Evolutionary conservation across 23 tunicate genomes (phyloP).

Genomic region (Clavelina lepadiformis): DNA sequence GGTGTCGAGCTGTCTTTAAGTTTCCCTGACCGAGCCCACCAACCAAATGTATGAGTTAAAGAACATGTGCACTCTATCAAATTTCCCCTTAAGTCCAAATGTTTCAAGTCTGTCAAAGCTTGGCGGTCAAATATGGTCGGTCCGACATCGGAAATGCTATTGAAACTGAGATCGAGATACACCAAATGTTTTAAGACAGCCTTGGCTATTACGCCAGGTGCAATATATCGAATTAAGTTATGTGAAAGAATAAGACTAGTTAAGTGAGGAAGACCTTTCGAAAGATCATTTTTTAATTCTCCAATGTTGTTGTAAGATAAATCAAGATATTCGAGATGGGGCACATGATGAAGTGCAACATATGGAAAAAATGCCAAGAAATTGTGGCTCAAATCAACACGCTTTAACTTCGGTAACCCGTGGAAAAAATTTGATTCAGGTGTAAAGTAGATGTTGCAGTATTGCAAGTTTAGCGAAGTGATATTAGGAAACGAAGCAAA

Average conservation of each 20-base stretch:
- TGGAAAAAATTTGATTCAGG: constrained; percentile 15
- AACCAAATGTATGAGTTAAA: constrained; percentile 18
- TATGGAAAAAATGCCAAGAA: constrained; percentile 14
- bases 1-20: not conserved
- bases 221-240: constrained; percentile 8
- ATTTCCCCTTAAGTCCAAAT: constrained; percentile 34
- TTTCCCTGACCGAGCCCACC: constrained; percentile 1
- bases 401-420: constrained; percentile 2
- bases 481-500: constrained; percentile 16
- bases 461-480: not conserved
- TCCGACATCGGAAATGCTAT: constrained; percentile 5
- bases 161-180: constrained; percentile 3
- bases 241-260: constrained; percentile 3
- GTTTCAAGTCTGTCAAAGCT: not conserved
- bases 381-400: constrained; percentile 5
- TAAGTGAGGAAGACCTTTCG: not conserved
- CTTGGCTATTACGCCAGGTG: not conserved
- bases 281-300: not conserved
- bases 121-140: not conserved
- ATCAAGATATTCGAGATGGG: constrained; percentile 3
- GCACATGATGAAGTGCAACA: constrained; percentile 2
- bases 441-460: not conserved
- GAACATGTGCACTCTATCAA: constrained; percentile 12
- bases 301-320: constrained; percentile 21
- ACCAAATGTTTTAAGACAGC: not conserved